Base-by-base conservation (phyloP, 1,140 invertebrate genomes). In the Delia radicum region DNA sequence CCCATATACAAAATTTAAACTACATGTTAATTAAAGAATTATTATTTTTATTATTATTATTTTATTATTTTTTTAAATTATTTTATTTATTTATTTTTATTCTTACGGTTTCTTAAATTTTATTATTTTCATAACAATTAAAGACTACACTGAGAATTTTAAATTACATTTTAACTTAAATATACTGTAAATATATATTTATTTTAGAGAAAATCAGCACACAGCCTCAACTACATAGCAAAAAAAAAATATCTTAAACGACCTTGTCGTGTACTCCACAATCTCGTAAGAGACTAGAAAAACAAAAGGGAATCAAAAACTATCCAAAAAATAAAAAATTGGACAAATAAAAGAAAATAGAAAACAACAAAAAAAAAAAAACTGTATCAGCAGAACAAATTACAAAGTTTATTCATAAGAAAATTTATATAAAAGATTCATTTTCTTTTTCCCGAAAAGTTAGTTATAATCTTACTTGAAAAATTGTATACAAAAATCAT, bases 191-290 rank as follows among this genome's bases (percentile, higher is more conserved):
- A n/a, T n/a, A n/a, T n/a, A n/a, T n/a, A n/a, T n/a, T n/a, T n/a
- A n/a, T n/a, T n/a, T n/a, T n/a, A n/a, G n/a, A n/a, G n/a, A n/a
- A n/a, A n/a, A n/a, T n/a, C n/a, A n/a, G n/a, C n/a, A n/a, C n/a
- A n/a, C n/a, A n/a, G n/a, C n/a, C n/a, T n/a, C n/a, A n/a, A n/a
- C n/a, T n/a, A n/a, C n/a, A n/a, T n/a, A 24, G n/a, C 26, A 65
- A 29, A 27, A 18, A 69, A 69, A 33, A 33, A 69, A 21, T 18
- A 33, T 69, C 29, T 37, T 31, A 31, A 69, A 69, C 65, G 65
- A 69, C 65, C 65, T 69, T 69, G 65, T 15, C 65, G 12, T 69
- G 65, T 37, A 69, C 65, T 69, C 65, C 65, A 69, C 29, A 31
- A 42, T 15, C 37, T 42, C 37, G 12, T 42, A 4, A 31, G 26